These are phyloP conservation scores for Grapholita molesta DNA, from an alignment of 1,140 invertebrate species.

Conservation along the genomic window DNA sequence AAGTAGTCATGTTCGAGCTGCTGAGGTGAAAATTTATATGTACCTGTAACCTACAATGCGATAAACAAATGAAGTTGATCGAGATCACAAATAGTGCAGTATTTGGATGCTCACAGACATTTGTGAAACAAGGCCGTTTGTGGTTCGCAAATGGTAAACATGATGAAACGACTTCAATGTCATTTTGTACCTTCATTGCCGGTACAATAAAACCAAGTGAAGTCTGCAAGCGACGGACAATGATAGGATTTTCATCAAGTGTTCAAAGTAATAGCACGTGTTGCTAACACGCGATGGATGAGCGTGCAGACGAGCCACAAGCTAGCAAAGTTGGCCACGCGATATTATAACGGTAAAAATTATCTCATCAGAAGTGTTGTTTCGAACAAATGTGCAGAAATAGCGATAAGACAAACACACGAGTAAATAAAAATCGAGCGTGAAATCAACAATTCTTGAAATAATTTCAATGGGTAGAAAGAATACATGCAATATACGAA, in stretches of 20 bases:
- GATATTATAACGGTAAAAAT: not conserved
- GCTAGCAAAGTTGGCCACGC: not conserved
- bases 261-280: not conserved
- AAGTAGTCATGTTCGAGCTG: no score
- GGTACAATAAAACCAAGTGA: not conserved
- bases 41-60: no score
- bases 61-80: constrained; percentile 20
- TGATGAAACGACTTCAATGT: constrained; percentile 21
- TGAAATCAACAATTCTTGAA: no score
- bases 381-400: not conserved
- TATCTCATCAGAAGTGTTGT: not conserved
- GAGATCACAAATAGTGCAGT: constrained; percentile 29
- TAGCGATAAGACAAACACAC: no score
- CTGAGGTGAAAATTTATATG: no score
- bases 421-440: no score
- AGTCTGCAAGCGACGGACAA: not conserved
- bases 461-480: no score
- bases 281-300: not conserved
- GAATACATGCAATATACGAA: no score
- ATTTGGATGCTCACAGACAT: constrained; percentile 26
- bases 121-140: constrained; percentile 30
- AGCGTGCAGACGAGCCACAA: not conserved
- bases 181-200: not conserved
- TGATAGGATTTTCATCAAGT: not conserved
- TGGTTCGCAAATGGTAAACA: constrained; percentile 29